Evolutionary conservation across 2,113 vertebrate genomes (phyloP).

Genomic region (Salvelinus namaycush): DNA sequence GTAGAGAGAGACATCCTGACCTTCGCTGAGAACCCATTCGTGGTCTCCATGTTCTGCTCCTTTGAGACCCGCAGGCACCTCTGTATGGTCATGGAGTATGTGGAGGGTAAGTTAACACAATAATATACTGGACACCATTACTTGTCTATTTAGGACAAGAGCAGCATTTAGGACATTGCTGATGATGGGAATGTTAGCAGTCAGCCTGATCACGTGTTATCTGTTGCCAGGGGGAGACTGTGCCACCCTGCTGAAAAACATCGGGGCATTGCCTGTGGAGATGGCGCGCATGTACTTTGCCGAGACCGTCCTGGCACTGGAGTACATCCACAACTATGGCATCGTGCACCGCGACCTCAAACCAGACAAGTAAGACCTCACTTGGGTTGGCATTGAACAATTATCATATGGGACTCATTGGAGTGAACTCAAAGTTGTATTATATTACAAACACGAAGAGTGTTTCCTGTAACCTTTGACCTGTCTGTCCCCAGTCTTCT

Average conservation of each 20-base stretch:
- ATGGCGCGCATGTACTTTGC: constrained; percentile 94
- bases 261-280: constrained; percentile 89
- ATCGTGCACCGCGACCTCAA: constrained; percentile 94
- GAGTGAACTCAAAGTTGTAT: not conserved
- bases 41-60: constrained; percentile 96
- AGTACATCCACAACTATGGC: constrained; percentile 94
- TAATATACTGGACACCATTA: not conserved
- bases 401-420: not conserved
- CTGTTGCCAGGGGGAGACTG: constrained; percentile 85
- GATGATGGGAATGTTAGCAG: not conserved
- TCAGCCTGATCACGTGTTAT: not conserved
- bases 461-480: not conserved
- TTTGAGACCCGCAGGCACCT: constrained; percentile 91
- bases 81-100: constrained; percentile 96
- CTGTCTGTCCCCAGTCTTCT: constrained; percentile 78
- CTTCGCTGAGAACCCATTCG: constrained; percentile 95
- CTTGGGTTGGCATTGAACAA: not conserved
- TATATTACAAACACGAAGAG: not conserved
- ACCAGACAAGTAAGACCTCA: constrained; percentile 86
- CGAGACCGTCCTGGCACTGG: constrained; percentile 88
- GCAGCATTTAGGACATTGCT: not conserved
- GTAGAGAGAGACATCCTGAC: constrained; percentile 95
- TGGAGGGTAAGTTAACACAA: constrained; percentile 82
- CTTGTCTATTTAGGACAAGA: not conserved
- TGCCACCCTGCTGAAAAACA: constrained; percentile 92